Percentiles rank a stretch among this genome's conserved stretches.
Conservation (phyloP, 2,797 vertebrate genomes). For the Limosa lapponica region DNA sequence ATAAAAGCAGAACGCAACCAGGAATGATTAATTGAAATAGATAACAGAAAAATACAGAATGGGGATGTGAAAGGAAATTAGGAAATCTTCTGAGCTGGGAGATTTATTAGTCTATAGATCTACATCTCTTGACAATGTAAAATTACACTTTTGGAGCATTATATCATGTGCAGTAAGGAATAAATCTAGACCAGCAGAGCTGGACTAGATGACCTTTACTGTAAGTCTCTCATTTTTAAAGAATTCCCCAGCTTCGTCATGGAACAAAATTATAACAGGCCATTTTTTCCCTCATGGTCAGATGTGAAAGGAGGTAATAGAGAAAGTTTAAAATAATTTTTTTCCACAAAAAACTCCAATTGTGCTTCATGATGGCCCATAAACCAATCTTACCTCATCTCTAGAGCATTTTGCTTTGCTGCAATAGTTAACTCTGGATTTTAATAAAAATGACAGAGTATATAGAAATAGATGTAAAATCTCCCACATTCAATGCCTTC, state of each 20-base stretch:
- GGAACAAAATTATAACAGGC: background rate
- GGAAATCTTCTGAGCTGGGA: background rate
- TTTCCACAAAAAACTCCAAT: background rate
- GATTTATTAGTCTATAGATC: slow-evolving; percentile 33
- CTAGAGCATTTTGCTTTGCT: background rate
- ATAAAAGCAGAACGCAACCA: background rate
- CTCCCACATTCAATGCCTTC: background rate
- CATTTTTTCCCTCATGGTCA: background rate
- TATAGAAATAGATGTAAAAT: background rate
- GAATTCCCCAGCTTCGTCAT: background rate
- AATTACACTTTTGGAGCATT: slow-evolving; percentile 28
- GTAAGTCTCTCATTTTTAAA: background rate
- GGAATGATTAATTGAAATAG: background rate
- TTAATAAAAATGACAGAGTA: background rate
- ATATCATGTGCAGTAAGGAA: background rate
- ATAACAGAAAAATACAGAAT: background rate
- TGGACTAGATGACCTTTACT: slow-evolving; percentile 18
- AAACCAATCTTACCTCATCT: background rate
- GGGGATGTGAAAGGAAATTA: slow-evolving; percentile 19
- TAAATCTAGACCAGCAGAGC: slow-evolving; percentile 5
- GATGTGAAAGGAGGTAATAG: background rate
- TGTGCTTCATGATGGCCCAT: background rate
- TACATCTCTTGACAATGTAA: background rate
- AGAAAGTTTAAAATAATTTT: background rate
- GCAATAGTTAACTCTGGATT: background rate